Conservation (phyloP, 2,797 vertebrate species). For the Linurgus olivaceus region DNA sequence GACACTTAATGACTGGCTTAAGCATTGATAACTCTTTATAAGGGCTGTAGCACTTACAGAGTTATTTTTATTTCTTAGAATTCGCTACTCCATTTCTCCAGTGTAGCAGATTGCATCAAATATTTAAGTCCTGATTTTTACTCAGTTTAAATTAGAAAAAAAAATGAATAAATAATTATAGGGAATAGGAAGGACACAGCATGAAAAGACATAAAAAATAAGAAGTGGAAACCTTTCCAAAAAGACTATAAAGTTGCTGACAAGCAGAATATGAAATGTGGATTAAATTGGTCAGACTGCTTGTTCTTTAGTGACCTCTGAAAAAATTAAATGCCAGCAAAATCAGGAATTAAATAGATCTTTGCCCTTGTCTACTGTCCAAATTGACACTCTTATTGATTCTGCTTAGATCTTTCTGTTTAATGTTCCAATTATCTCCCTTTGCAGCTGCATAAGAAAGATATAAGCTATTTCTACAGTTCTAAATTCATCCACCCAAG, state of each 20-base stretch:
- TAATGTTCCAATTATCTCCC: not conserved
- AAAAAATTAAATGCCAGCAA: not conserved
- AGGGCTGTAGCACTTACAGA: not conserved
- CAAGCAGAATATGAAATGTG: not conserved
- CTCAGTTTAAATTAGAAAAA: not conserved
- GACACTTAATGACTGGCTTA: not conserved
- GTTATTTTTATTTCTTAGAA: not conserved
- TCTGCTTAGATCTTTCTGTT: not conserved
- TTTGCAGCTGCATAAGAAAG: not conserved
- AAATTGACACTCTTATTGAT: conserved; percentile 14
- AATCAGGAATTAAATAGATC: not conserved
- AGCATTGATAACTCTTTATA: not conserved
- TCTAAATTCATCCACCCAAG: not conserved
- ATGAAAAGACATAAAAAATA: not conserved
- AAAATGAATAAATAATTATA: not conserved
- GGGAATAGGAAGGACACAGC: not conserved
- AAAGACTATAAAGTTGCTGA: not conserved
- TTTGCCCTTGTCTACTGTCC: not conserved
- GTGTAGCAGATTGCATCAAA: not conserved
- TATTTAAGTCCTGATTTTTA: not conserved
- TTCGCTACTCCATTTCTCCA: not conserved
- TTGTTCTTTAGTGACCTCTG: not conserved
- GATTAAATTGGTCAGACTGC: not conserved
- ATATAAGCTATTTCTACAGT: not conserved
- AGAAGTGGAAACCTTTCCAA: not conserved